A percentile compares a stretch with the other conserved stretches of the same genome.
Conservation (phyloP, 1,140 invertebrate species). For the Drosophila mojavensis region DNA sequence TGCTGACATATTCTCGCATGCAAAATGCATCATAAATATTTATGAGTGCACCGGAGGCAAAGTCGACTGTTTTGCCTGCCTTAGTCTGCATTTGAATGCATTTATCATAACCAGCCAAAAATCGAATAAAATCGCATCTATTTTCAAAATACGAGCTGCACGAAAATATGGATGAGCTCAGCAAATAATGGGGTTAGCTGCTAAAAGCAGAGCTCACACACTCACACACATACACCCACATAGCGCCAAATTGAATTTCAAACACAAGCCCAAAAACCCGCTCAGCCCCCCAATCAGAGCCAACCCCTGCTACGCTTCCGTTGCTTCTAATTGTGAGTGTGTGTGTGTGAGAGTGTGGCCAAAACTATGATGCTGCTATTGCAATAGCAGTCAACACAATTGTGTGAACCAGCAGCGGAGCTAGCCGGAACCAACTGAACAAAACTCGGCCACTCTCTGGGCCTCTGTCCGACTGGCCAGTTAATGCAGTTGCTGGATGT, state of each 20-base stretch:
- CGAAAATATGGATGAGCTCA: background rate
- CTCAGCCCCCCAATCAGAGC: constrained; percentile 63
- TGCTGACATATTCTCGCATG: constrained; percentile 22
- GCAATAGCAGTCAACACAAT: background rate
- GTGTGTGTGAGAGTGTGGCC: constrained; percentile 11
- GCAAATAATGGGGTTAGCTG: background rate
- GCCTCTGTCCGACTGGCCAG: constrained; percentile 39
- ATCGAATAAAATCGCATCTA: constrained; percentile 50
- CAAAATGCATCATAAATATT: constrained; percentile 39
- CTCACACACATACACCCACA: constrained; percentile 7
- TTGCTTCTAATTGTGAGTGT: constrained; percentile 36
- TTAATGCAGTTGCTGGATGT: constrained; percentile 57
- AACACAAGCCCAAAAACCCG: constrained; percentile 58
- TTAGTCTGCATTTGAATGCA: constrained; percentile 23
- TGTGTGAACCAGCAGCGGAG: too few species aligned
- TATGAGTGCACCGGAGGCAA: constrained; percentile 26
- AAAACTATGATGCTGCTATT: constrained; percentile 30
- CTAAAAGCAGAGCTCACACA: background rate
- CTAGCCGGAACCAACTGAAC: constrained; percentile 6
- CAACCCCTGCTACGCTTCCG: constrained; percentile 17
- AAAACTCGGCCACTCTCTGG: constrained; percentile 1
- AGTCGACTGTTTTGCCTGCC: background rate
- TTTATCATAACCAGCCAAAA: constrained; percentile 49
- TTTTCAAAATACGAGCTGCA: constrained; percentile 36
- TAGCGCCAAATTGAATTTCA: constrained; percentile 72